Evolutionary conservation across 2,888 invertebrate genomes (phyloP).

Genomic region (Aspidiotus destructor): DNA sequence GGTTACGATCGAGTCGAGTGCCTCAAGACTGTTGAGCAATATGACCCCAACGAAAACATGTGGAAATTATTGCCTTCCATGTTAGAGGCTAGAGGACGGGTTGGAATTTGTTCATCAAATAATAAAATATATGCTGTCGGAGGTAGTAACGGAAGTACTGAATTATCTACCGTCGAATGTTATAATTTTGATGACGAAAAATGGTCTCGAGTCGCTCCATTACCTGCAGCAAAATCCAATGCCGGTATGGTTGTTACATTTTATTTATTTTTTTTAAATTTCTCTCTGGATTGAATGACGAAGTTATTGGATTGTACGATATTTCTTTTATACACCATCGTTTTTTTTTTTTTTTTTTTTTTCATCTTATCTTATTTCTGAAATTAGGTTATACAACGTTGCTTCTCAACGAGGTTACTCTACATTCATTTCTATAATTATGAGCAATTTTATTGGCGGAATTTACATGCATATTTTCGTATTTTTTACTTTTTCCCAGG

Average conservation of each 20-base stretch:
- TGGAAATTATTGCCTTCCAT: slow-evolving; percentile 62
- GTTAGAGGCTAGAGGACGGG: slow-evolving; percentile 65
- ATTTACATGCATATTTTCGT: too few relatives aligned
- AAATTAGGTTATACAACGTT: too few relatives aligned
- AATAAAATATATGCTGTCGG: slow-evolving; percentile 67
- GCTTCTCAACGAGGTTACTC: too few relatives aligned
- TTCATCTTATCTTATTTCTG: too few relatives aligned
- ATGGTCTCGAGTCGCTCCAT: slow-evolving; percentile 48
- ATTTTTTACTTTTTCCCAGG: slow-evolving; percentile 42
- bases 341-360: too few relatives aligned
- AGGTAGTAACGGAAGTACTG: slow-evolving; percentile 72
- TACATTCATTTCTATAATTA: too few relatives aligned
- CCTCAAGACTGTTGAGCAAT: slow-evolving; percentile 63
- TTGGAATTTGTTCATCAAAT: slow-evolving; percentile 61
- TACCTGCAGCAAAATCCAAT: slow-evolving; percentile 58
- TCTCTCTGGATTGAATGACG: neutral
- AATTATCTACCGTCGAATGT: slow-evolving; percentile 62
- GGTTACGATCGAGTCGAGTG: slow-evolving; percentile 79
- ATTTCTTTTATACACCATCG: too few relatives aligned
- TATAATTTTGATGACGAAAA: slow-evolving; percentile 46
- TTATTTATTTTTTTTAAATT: slow-evolving; percentile 12
- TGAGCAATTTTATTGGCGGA: too few relatives aligned
- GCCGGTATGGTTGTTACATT: slow-evolving; percentile 45
- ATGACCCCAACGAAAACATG: slow-evolving; percentile 56
- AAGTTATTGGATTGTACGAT: too few relatives aligned